phyloP scores from a whole-genome alignment of 1,140 invertebrate species.

The Dufourea novaeangliae region DNA sequence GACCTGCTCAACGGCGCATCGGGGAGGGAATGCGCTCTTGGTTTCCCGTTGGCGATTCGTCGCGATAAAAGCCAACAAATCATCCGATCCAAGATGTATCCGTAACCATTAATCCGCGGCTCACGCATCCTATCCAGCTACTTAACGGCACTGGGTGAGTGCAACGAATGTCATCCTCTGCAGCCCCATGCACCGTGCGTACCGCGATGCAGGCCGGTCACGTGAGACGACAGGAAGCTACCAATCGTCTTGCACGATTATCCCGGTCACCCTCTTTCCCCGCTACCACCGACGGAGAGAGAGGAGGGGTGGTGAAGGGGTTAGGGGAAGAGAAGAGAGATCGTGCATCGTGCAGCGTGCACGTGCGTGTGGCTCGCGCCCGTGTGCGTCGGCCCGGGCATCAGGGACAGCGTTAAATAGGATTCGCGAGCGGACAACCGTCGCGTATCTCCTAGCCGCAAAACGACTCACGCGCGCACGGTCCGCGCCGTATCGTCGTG shows the following conservation, averaged over 20 bases:
- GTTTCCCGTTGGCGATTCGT: slow-evolving; percentile 27
- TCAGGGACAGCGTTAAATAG: slow-evolving; percentile 80
- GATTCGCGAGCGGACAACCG: slow-evolving; percentile 65
- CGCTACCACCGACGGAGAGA: slow-evolving; percentile 17
- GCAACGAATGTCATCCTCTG: slow-evolving; percentile 74
- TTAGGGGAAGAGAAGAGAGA: not conserved
- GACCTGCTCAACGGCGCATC: not conserved
- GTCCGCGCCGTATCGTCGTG: not conserved
- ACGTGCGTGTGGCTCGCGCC: slow-evolving; percentile 37
- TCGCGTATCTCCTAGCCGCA: slow-evolving; percentile 27
- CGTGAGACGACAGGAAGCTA: slow-evolving; percentile 81
- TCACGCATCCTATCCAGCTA: slow-evolving; percentile 50
- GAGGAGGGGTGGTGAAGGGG: not conserved
- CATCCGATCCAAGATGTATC: slow-evolving; percentile 25
- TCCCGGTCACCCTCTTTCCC: slow-evolving; percentile 69
- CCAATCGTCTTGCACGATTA: slow-evolving; percentile 81
- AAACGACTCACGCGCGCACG: not conserved
- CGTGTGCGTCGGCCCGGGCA: slow-evolving; percentile 67
- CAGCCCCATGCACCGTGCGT: slow-evolving; percentile 59
- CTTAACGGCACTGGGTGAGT: slow-evolving; percentile 64
- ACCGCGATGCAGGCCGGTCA: slow-evolving; percentile 73
- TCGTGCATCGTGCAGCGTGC: slow-evolving; percentile 29
- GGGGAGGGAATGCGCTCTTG: not conserved
- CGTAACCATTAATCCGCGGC: slow-evolving; percentile 50
- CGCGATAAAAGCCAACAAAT: slow-evolving; percentile 43